Evolutionary conservation across 2,113 vertebrate species (phyloP).

Genomic region (Rhinolophus ferrumequinum): DNA sequence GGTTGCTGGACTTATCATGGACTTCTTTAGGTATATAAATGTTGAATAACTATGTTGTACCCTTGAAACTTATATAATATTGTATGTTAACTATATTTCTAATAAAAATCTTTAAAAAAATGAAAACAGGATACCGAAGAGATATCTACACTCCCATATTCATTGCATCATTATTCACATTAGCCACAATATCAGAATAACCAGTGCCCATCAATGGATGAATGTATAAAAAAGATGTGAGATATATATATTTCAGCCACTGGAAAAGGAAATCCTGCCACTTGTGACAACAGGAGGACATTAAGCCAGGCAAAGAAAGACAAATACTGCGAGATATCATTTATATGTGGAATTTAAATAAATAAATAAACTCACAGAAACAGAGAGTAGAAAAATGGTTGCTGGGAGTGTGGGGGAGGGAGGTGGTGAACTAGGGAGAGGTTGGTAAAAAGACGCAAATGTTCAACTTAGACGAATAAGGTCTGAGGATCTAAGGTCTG

Average conservation of each 20-base stretch:
- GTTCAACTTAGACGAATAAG: not conserved
- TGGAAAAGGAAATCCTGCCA: not conserved
- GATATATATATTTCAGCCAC: not conserved
- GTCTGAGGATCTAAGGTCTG: not conserved
- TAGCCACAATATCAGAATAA: not conserved
- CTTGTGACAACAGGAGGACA: not conserved
- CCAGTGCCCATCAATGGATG: not conserved
- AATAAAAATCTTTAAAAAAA: not conserved
- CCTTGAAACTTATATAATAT: too few relatives aligned
- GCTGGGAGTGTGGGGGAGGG: too few relatives aligned
- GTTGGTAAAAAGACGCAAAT: not conserved
- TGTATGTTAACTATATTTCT: too few relatives aligned
- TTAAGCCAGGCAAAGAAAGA: not conserved
- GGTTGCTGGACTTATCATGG: too few relatives aligned
- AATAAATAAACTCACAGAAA: not conserved
- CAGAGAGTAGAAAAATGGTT: not conserved
- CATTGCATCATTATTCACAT: not conserved
- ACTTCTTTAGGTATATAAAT: too few relatives aligned
- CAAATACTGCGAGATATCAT: not conserved
- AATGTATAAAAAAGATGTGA: not conserved
- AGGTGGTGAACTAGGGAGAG: not conserved
- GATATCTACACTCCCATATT: not conserved
- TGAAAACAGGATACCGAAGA: not conserved
- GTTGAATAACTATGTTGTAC: too few relatives aligned
- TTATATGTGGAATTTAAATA: not conserved